These are phyloP conservation scores for Plagodis pulveraria DNA, from an alignment of 2,888 invertebrate genomes.

Conservation along the genomic window DNA sequence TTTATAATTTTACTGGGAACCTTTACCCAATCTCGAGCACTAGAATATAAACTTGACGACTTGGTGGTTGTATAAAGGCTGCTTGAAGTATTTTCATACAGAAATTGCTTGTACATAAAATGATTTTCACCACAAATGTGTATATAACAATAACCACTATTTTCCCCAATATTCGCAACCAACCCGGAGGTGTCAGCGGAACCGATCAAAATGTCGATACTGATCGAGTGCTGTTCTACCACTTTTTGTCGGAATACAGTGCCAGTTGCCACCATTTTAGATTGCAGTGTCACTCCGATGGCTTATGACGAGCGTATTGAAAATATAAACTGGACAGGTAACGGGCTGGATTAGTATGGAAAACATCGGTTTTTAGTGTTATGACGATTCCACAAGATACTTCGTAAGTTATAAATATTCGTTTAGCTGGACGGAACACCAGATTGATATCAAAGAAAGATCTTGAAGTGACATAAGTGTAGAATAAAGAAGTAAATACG, in stretches of 20 bases:
- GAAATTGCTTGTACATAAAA: too few species aligned
- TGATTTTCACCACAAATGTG: neutral
- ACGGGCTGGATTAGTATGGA: conserved; percentile 43
- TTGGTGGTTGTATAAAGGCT: too few species aligned
- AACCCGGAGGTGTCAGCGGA: conserved; percentile 15
- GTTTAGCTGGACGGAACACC: too few species aligned
- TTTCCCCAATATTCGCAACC: conserved; percentile 2
- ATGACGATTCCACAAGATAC: too few species aligned
- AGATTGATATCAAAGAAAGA: too few species aligned
- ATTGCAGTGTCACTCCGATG: conserved; percentile 66
- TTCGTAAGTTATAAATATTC: too few species aligned
- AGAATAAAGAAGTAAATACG: too few species aligned
- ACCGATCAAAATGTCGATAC: conserved; percentile 30
- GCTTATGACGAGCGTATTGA: conserved; percentile 60
- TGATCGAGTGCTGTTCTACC: conserved; percentile 25
- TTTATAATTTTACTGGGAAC: too few species aligned
- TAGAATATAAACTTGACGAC: too few species aligned
- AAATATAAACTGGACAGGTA: conserved; percentile 55
- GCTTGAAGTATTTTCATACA: too few species aligned
- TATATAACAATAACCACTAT: neutral
- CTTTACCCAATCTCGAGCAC: too few species aligned
- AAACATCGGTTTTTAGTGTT: neutral
- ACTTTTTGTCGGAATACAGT: conserved; percentile 33
- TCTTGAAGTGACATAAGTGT: too few species aligned
- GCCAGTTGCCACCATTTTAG: conserved; percentile 53